Conservation (phyloP, 2,797 vertebrate species). For the Catamblyrhynchus diadema region DNA sequence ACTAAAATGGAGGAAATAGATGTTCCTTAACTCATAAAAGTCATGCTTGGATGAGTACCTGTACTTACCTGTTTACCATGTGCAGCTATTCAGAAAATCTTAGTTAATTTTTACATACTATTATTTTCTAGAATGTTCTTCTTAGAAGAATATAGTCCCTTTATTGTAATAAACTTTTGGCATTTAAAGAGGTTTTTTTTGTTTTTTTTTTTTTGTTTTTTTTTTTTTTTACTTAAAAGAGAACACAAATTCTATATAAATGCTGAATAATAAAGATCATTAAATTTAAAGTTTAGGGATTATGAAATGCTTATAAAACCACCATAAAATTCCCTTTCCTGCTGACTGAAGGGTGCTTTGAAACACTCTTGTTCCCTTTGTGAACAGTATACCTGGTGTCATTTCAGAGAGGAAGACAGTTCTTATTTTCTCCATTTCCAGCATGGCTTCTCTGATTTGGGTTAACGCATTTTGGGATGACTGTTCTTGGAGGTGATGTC, state of each 20-base stretch:
- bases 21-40: background rate
- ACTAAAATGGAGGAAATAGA: background rate
- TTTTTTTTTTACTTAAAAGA: background rate
- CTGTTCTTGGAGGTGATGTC: background rate
- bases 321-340: background rate
- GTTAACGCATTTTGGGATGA: accelerated
- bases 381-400: background rate
- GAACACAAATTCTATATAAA: background rate
- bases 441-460: background rate
- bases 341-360: background rate
- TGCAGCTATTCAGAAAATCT: background rate
- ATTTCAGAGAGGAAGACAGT: background rate
- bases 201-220: accelerated
- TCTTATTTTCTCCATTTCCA: background rate
- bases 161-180: background rate
- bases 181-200: accelerated
- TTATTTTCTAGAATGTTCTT: background rate
- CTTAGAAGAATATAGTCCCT: background rate
- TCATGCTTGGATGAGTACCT: background rate
- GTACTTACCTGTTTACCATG: background rate
- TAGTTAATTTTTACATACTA: background rate
- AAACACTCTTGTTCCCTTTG: background rate
- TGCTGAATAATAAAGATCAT: background rate
- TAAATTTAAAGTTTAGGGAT: background rate
- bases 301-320: background rate